A percentile compares a stretch with the other conserved stretches of the same genome.
phyloP scores from a whole-genome alignment of 2,888 invertebrate genomes.

The Psococerastis gibbosa region DNA sequence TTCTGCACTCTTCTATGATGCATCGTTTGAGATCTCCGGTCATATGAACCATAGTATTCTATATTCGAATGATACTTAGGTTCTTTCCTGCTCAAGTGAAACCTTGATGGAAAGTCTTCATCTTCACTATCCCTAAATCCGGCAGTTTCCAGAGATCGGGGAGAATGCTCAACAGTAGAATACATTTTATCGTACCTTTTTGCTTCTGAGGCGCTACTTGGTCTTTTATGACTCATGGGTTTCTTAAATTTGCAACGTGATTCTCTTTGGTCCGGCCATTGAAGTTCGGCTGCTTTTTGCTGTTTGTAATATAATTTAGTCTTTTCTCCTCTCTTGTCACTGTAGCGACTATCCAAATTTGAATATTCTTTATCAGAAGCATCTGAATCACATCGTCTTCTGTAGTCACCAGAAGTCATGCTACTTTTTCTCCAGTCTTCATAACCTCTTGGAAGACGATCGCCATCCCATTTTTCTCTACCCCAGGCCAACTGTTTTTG shows the following conservation, averaged over 20 bases:
- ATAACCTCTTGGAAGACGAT: constrained; percentile 16
- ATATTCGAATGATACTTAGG: neutral
- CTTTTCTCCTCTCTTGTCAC: neutral
- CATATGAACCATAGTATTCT: constrained; percentile 5
- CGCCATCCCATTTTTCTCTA: constrained; percentile 20
- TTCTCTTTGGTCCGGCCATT: neutral
- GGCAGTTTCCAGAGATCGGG: constrained; percentile 1
- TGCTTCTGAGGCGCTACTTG: constrained; percentile 11
- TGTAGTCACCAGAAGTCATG: constrained; percentile 23
- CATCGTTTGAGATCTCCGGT: neutral
- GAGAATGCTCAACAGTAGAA: neutral
- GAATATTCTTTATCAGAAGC: constrained; percentile 4
- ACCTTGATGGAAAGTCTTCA: constrained; percentile 13
- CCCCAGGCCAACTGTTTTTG: constrained; percentile 15
- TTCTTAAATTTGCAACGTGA: constrained; percentile 1
- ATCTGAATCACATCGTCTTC: constrained; percentile 21
- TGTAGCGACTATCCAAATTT: neutral
- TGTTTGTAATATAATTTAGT: neutral
- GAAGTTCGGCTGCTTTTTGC: neutral
- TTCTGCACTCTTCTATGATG: constrained; percentile 12
- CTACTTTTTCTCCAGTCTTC: constrained; percentile 17
- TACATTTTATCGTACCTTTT: constrained; percentile 9
- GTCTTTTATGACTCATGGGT: neutral
- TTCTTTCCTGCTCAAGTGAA: neutral
- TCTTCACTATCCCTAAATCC: constrained; percentile 14